Percentiles rank a stretch among this genome's conserved stretches.
Evolutionary conservation across 2,888 invertebrate species (phyloP).

Genomic region (Falcaria lacertinaria): DNA sequence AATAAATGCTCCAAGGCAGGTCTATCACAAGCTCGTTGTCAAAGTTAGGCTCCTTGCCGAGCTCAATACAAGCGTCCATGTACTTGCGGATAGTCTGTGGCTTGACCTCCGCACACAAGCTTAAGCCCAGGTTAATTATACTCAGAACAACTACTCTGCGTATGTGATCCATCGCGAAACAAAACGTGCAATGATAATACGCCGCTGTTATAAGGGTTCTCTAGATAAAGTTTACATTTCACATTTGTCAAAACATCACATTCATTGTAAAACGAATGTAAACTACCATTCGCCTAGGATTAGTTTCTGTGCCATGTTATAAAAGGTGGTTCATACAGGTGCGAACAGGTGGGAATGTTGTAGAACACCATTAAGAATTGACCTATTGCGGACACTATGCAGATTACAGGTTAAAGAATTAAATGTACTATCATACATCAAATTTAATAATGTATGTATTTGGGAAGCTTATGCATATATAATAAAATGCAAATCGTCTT

Average conservation of each 20-base stretch:
- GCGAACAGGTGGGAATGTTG: too few species aligned
- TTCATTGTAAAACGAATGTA: neutral
- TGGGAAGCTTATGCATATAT: too few species aligned
- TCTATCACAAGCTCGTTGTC: slow-evolving; percentile 16
- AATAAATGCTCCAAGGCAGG: neutral
- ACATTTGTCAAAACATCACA: neutral
- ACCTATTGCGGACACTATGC: too few species aligned
- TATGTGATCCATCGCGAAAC: neutral
- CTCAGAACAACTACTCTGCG: neutral
- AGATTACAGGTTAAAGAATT: too few species aligned
- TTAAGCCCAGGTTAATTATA: neutral
- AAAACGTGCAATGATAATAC: neutral
- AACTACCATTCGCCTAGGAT: neutral
- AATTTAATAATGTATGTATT: too few species aligned
- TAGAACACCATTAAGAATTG: too few species aligned
- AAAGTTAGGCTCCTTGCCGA: slow-evolving; percentile 12
- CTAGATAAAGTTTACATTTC: neutral
- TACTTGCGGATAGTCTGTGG: slow-evolving; percentile 3
- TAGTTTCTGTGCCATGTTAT: neutral
- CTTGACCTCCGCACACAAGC: neutral
- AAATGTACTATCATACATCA: too few species aligned
- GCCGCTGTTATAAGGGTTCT: neutral
- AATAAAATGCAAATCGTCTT: too few species aligned
- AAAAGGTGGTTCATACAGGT: too few species aligned
- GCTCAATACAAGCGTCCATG: neutral